A percentile compares a stretch with the other conserved stretches of the same genome.
These are phyloP conservation scores for Sminthopsis crassicaudata DNA, from an alignment of 2,113 vertebrate species.

Conservation along the genomic window DNA sequence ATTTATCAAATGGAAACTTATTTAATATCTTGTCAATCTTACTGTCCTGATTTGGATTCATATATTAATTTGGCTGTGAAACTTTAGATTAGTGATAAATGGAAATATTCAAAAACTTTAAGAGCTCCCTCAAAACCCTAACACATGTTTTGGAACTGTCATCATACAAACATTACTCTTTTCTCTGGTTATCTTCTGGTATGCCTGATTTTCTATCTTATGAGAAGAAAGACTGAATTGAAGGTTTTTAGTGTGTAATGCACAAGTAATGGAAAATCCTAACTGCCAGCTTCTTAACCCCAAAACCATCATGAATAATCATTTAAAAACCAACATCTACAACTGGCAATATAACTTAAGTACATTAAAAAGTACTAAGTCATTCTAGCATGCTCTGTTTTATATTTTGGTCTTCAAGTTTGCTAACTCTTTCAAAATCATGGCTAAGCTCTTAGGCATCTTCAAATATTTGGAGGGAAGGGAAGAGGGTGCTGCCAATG, in stretches of 20 bases:
- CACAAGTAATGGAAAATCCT: constrained; percentile 55
- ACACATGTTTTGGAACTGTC: constrained; percentile 69
- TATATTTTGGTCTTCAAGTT: neutral
- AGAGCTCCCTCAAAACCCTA: constrained; percentile 50
- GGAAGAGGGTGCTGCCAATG: neutral
- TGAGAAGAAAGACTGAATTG: constrained; percentile 71
- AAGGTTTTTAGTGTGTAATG: constrained; percentile 49
- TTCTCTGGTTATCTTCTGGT: constrained; percentile 61
- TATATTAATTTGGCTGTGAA: constrained; percentile 56
- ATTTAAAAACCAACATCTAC: constrained; percentile 59
- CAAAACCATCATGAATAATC: constrained; percentile 52
- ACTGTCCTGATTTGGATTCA: constrained; percentile 50
- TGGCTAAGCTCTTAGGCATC: neutral
- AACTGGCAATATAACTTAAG: neutral
- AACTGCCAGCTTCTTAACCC: constrained; percentile 67
- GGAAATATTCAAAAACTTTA: constrained; percentile 73
- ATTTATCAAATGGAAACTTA: neutral
- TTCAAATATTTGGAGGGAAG: neutral
- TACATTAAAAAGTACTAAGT: constrained; percentile 10
- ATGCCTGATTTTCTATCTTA: constrained; percentile 77
- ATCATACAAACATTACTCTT: constrained; percentile 65
- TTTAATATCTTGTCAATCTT: neutral
- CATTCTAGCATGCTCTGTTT: constrained; percentile 18
- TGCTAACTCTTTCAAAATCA: constrained; percentile 35
- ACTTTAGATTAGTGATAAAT: constrained; percentile 74